Conservation (phyloP, 2,797 vertebrate species). For the Neostethus bicornis region DNA sequence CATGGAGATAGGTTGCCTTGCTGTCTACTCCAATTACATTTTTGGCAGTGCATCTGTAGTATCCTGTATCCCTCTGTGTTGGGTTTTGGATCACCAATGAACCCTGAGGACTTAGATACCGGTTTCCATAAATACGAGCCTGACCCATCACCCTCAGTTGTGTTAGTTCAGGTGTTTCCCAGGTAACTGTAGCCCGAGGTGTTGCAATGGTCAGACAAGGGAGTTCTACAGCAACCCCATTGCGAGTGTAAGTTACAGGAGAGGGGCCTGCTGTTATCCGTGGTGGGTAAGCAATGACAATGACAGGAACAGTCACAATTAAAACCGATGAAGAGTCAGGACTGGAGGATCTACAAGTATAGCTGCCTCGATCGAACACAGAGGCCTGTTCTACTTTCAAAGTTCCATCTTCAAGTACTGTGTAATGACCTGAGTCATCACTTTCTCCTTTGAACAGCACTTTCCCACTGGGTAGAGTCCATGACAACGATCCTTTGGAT, state of each 20-base stretch:
- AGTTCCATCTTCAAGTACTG: conserved; percentile 84
- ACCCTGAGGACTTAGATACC: conserved; percentile 89
- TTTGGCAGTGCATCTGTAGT: conserved; percentile 92
- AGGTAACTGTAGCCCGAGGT: conserved; percentile 88
- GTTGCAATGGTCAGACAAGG: conserved; percentile 88
- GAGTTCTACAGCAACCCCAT: conserved; percentile 85
- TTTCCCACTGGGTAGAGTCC: conserved; percentile 86
- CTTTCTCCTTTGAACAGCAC: conserved; percentile 79
- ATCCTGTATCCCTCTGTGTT: conserved; percentile 85
- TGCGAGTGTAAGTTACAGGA: conserved; percentile 85
- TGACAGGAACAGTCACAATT: conserved; percentile 82
- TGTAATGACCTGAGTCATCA: conserved; percentile 70
- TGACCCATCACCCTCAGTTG: conserved; percentile 82
- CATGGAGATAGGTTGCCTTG: conserved; percentile 90
- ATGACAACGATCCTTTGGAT: conserved; percentile 66
- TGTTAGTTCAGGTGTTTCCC: conserved; percentile 90
- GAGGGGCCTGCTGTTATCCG: conserved; percentile 88
- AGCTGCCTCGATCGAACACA: conserved; percentile 90
- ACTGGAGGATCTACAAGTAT: conserved; percentile 80
- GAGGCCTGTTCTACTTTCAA: conserved; percentile 83
- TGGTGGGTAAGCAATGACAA: conserved; percentile 92
- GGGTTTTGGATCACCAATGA: conserved; percentile 89
- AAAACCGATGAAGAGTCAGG: conserved; percentile 73
- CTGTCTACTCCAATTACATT: conserved; percentile 91
- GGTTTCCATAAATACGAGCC: conserved; percentile 88